Percentiles rank a stretch among this genome's conserved stretches.
phyloP scores from a whole-genome alignment of 2,113 vertebrate genomes.

The Tautogolabrus adspersus region DNA sequence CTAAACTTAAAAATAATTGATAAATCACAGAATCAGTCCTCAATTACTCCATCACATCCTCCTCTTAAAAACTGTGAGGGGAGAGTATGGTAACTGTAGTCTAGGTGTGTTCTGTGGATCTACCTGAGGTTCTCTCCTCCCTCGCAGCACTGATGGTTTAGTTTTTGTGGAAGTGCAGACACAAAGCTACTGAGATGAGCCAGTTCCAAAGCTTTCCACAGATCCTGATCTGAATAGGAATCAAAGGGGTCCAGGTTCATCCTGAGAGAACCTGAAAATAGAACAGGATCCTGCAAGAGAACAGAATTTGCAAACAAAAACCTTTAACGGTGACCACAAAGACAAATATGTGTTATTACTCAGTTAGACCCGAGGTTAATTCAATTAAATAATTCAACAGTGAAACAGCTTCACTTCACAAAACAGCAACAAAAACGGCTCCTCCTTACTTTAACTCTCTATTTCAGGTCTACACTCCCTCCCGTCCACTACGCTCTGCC shows the following conservation, averaged over 20 bases:
- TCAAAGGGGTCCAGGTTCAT: conserved; percentile 94
- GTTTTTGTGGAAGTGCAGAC: conserved; percentile 82
- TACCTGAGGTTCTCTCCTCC: conserved; percentile 89
- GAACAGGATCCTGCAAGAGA: conserved; percentile 86
- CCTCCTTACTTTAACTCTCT: no score
- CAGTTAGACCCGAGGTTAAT: not conserved
- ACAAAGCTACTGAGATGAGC: conserved; percentile 86
- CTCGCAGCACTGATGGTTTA: conserved; percentile 85
- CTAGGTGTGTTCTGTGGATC: not conserved
- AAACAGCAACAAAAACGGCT: no score
- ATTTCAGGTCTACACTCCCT: no score
- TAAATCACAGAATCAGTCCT: no score
- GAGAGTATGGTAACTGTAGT: no score
- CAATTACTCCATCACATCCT: no score
- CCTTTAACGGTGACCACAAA: not conserved
- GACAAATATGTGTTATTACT: not conserved
- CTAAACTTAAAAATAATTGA: no score
- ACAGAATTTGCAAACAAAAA: not conserved
- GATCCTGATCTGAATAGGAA: conserved; percentile 86
- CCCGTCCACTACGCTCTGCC: no score
- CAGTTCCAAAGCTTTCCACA: conserved; percentile 88
- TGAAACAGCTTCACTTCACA: no score
- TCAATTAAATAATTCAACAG: no score
- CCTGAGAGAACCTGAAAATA: conserved; percentile 92
- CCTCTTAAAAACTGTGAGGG: no score